Conservation (phyloP, 2,113 vertebrate genomes). For the Amblyopsis rosae region DNA sequence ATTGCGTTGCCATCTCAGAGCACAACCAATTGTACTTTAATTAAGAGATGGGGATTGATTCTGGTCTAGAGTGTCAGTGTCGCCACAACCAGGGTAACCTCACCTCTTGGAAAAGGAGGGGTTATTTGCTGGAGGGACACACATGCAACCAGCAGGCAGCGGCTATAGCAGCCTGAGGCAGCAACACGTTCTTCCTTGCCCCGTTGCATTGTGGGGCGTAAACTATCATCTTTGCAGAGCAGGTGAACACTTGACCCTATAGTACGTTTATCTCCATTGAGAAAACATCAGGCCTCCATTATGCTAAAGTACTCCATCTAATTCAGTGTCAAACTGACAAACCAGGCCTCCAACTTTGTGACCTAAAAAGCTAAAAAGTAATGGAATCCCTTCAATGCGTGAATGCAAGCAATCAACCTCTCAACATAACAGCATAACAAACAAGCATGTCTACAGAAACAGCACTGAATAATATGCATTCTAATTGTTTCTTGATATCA, state of each 20-base stretch:
- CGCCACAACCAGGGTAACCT: conserved; percentile 71
- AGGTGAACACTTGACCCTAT: conserved; percentile 30
- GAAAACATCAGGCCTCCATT: conserved; percentile 13
- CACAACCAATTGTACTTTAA: conserved; percentile 73
- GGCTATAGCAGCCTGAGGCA: conserved; percentile 21
- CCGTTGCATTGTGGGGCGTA: conserved; percentile 1
- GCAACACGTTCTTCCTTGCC: conserved; percentile 31
- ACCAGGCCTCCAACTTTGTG: no score
- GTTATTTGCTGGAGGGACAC: not conserved
- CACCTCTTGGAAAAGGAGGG: conserved; percentile 38
- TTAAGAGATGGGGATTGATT: conserved; percentile 76
- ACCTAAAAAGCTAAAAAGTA: no score
- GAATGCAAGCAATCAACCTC: no score
- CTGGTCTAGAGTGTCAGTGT: conserved; percentile 74
- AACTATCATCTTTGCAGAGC: conserved; percentile 19
- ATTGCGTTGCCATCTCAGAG: conserved; percentile 47
- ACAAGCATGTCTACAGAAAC: no score
- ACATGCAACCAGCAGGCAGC: conserved; percentile 5
- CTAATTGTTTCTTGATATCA: no score
- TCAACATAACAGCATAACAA: no score
- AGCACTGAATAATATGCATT: no score
- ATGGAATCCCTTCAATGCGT: no score
- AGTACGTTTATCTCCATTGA: conserved; percentile 28
- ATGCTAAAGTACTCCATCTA: not conserved
- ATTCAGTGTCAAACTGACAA: no score